These are phyloP conservation scores for Drosophila cardini DNA, from an alignment of 1,140 invertebrate genomes.

Conservation along the genomic window DNA sequence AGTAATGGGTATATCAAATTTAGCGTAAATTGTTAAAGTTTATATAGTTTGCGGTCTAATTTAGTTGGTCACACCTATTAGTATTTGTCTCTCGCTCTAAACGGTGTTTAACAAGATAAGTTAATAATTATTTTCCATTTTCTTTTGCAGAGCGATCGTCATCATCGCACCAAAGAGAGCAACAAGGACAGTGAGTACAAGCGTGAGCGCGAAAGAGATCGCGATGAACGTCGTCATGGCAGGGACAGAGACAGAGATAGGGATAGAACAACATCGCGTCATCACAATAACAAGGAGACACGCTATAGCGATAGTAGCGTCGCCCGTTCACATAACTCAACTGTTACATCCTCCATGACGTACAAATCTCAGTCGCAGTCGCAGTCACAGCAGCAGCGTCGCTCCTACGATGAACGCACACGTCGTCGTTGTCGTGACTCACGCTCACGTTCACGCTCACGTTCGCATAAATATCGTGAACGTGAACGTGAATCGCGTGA, in stretches of 20 bases:
- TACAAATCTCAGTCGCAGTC: constrained; percentile 46
- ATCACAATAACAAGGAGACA: constrained; percentile 50
- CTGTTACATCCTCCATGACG: constrained; percentile 30
- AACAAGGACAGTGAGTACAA: constrained; percentile 63
- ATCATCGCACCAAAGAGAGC: constrained; percentile 59
- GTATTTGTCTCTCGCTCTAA: neutral
- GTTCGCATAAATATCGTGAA: constrained; percentile 59
- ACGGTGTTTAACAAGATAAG: neutral
- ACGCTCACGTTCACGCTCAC: constrained; percentile 55
- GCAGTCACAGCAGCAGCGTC: constrained; percentile 6
- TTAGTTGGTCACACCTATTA: no score
- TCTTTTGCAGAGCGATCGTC: constrained; percentile 42
- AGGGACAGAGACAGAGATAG: constrained; percentile 38
- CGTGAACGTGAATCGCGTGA: constrained; percentile 54
- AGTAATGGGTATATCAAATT: no score
- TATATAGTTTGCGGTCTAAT: no score
- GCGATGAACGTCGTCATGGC: constrained; percentile 26
- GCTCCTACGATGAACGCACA: constrained; percentile 20
- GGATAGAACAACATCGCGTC: constrained; percentile 38
- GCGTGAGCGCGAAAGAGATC: constrained; percentile 53
- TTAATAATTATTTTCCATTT: neutral
- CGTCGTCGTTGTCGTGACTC: constrained; percentile 27
- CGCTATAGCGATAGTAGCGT: constrained; percentile 38
- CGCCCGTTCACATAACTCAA: constrained; percentile 51
- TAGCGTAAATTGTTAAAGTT: no score